Evolutionary conservation across 2,888 invertebrate species (phyloP), one percentile per base, ranked within the genome.

Genomic region (Dasypolia templi): DNA sequence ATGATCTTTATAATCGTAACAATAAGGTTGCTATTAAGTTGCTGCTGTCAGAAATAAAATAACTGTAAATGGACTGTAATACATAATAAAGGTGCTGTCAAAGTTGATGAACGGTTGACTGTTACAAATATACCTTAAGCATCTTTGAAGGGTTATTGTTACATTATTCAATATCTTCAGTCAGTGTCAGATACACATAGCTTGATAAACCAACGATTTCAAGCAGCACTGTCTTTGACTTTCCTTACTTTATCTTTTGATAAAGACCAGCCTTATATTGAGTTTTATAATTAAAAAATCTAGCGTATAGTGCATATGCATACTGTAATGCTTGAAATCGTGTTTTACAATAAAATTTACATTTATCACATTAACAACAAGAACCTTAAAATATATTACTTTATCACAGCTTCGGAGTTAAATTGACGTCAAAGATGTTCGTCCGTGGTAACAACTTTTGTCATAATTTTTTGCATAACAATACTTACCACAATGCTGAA

Each of bases 401-500:
- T 51, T 68, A 75, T 80, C 68, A 81, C 75, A 81, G 64, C 66
- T 75, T 79, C 66, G 53, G n/a, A 75, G 17, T 72, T 61, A 51
- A 51, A 32, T 61, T 65, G 67, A 64, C 32, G 51, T 69, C 49
- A 61, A 68, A 62, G 46, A 70, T 55, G 44, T 49, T 70, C 56
- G 44, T 44, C 53, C 46, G 2, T 68, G 61, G 68, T 68, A 72
- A 80, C 68, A 75, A 64, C 67, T 58, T 61, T 56, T 49, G 66
- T 75, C 44, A 64, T 64, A 51, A 62, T 66, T 53, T 64, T 68
- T 44, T 42, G 53, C 22, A 56, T 46, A 63, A 65, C 56, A 49
- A 68, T 85, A 85, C 85, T 85, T 85, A 85, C 85, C 85, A 65
- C 49, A 82, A 61, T 61, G 53, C 65, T 68, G 82, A 61, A 53